Evolutionary conservation across 2,797 vertebrate genomes (phyloP).

Genomic region (Enteromius anoplus): DNA sequence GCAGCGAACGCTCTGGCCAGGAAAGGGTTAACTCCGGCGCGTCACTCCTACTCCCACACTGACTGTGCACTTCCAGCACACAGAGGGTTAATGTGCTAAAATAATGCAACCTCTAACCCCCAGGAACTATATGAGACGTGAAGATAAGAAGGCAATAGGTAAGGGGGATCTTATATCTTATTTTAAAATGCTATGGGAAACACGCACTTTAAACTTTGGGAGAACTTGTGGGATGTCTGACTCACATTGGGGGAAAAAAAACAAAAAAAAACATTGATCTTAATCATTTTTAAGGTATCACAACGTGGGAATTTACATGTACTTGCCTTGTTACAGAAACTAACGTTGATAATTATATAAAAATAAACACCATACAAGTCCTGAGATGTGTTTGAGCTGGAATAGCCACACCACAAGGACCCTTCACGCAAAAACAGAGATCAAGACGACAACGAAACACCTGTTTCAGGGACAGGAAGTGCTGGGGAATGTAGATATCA

Average conservation of each 20-base stretch:
- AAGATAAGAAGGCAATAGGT: not conserved
- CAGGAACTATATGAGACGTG: not conserved
- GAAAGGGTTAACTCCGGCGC: slow-evolving; percentile 63
- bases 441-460: slow-evolving; percentile 40
- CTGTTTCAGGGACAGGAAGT: slow-evolving; percentile 55
- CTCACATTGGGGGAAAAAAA: not conserved
- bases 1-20: slow-evolving; percentile 46
- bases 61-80: slow-evolving; percentile 46
- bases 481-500: slow-evolving; percentile 54
- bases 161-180: not conserved
- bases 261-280: not conserved
- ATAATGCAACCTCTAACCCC: slow-evolving; percentile 6
- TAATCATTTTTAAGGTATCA: not conserved
- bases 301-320: not conserved
- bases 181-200: not conserved
- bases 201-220: not conserved
- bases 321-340: not conserved
- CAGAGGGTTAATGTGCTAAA: slow-evolving; percentile 32
- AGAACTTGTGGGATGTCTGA: not conserved
- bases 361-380: not conserved
- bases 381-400: not conserved
- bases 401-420: slow-evolving; percentile 26
- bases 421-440: slow-evolving; percentile 5
- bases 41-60: slow-evolving; percentile 54
- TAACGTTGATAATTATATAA: not conserved